Evolutionary conservation across 2,888 invertebrate species (phyloP).

Genomic region (Apomyelois bistriatella): DNA sequence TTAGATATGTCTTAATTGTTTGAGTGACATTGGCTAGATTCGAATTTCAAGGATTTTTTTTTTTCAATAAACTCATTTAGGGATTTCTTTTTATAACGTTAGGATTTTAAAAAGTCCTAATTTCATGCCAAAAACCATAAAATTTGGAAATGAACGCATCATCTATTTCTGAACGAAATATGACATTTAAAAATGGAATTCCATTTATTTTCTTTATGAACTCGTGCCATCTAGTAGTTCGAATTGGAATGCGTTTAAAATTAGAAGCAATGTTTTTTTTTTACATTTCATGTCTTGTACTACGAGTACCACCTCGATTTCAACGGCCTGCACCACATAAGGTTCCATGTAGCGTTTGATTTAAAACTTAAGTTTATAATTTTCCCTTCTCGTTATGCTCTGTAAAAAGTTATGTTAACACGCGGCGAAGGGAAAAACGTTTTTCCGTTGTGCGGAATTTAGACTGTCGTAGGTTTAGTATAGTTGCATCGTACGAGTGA

Average conservation of each 20-base stretch:
- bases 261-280: background rate
- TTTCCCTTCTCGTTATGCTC: slow-evolving; percentile 57
- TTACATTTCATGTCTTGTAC: slow-evolving; percentile 5
- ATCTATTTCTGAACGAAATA: too few relatives aligned
- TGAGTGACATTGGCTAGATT: too few relatives aligned
- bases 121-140: too few relatives aligned
- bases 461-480: slow-evolving; percentile 76
- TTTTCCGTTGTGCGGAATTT: slow-evolving; percentile 79
- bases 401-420: slow-evolving; percentile 67
- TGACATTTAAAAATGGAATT: too few relatives aligned
- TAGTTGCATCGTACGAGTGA: slow-evolving; percentile 69
- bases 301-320: slow-evolving; percentile 14
- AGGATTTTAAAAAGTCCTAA: too few relatives aligned
- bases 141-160: too few relatives aligned
- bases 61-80: too few relatives aligned
- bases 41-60: too few relatives aligned
- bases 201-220: background rate
- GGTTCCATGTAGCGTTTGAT: slow-evolving; percentile 69
- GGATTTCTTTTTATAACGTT: too few relatives aligned
- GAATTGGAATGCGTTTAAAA: background rate
- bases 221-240: background rate
- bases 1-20: too few relatives aligned
- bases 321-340: slow-evolving; percentile 62
- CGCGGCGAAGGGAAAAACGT: slow-evolving; percentile 58
- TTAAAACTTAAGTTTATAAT: slow-evolving; percentile 49